Conservation (phyloP, 2,797 vertebrate genomes). For the Enteromius fasciolatus region DNA sequence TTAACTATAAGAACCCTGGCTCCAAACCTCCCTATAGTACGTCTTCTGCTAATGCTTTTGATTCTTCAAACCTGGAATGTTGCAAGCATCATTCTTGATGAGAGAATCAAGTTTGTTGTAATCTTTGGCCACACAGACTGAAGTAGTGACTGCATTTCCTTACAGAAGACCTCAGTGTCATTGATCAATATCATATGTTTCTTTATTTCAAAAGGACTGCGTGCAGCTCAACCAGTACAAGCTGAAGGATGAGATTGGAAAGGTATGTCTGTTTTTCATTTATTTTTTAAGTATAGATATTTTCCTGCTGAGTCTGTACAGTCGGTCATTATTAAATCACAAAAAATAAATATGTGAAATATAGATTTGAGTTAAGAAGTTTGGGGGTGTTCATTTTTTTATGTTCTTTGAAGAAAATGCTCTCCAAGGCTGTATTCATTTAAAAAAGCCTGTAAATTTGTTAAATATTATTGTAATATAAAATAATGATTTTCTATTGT, state of each 20-base stretch:
- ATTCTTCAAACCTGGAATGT: constrained; percentile 8
- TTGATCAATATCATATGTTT: neutral
- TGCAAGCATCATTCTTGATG: neutral
- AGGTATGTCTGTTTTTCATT: constrained; percentile 79
- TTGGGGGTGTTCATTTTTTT: neutral
- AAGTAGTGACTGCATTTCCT: neutral
- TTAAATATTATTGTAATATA: neutral
- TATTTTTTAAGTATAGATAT: constrained; percentile 46
- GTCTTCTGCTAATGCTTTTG: neutral
- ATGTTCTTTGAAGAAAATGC: neutral
- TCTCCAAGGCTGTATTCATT: neutral
- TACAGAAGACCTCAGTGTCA: neutral
- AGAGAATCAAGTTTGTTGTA: constrained; percentile 9
- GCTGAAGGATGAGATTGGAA: constrained; percentile 97
- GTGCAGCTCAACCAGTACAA: constrained; percentile 99
- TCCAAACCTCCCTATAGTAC: neutral
- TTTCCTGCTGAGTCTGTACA: constrained; percentile 11
- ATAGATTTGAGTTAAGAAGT: neutral
- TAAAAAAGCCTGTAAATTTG: neutral
- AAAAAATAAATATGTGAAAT: neutral
- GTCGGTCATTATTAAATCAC: neutral
- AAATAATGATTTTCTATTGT: neutral
- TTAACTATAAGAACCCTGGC: neutral
- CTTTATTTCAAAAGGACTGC: constrained; percentile 83
- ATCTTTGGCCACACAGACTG: neutral